Evolutionary conservation across 2,888 invertebrate species (phyloP).

Genomic region (Napeogenes sylphis): DNA sequence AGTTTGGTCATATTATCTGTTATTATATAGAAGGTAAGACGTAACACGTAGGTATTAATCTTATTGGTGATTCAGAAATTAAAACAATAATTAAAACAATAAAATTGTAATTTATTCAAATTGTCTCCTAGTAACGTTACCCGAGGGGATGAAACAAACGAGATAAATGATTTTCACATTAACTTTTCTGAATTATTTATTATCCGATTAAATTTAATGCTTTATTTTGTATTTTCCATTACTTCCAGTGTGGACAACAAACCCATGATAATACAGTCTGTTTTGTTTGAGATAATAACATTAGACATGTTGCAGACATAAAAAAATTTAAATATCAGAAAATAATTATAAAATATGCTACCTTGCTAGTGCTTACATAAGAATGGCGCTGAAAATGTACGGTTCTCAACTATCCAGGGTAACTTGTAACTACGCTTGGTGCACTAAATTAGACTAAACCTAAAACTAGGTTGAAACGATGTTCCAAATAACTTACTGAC

Average conservation of each 20-base stretch:
- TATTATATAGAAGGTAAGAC: too few species aligned
- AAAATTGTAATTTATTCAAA: constrained; percentile 14
- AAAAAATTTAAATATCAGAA: too few species aligned
- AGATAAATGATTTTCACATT: constrained; percentile 12
- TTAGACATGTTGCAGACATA: too few species aligned
- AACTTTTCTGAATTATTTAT: constrained; percentile 1
- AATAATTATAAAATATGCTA: too few species aligned
- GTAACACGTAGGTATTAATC: too few species aligned
- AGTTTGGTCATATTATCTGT: too few species aligned
- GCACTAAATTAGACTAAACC: constrained; percentile 11
- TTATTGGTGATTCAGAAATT: too few species aligned
- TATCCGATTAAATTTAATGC: not conserved
- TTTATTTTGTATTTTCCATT: not conserved
- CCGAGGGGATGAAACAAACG: constrained; percentile 3
- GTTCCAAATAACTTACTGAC: constrained; percentile 11
- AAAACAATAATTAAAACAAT: too few species aligned
- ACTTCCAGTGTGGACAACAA: too few species aligned
- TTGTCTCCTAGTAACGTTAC: not conserved
- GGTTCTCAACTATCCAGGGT: not conserved
- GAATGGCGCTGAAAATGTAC: constrained; percentile 3
- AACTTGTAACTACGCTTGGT: constrained; percentile 9
- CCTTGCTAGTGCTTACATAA: constrained; percentile 3
- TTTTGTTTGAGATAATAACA: too few species aligned
- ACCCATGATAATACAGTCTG: not conserved
- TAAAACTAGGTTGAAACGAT: constrained; percentile 9